phyloP scores from a whole-genome alignment of 2,113 vertebrate species.

The Heloderma charlesbogerti region DNA sequence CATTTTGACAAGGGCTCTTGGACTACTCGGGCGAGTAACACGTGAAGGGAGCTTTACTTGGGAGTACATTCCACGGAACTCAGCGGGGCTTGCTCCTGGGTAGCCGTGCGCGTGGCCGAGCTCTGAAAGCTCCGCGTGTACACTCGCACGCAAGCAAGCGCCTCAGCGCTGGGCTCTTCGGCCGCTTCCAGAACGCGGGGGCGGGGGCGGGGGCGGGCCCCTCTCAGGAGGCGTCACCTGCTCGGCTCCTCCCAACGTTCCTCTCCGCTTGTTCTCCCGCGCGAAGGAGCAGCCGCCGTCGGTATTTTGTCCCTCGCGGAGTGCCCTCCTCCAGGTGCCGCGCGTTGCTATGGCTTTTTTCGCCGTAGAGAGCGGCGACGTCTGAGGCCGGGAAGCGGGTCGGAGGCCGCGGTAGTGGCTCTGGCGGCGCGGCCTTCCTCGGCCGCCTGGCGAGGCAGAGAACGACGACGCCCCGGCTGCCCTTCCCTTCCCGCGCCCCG shows the following conservation, averaged over 20 bases:
- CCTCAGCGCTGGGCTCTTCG: too few relatives aligned
- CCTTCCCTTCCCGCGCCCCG: background rate
- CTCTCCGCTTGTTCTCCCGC: background rate
- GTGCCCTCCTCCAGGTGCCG: slow-evolving; percentile 38
- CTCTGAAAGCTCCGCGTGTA: too few relatives aligned
- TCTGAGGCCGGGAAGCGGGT: background rate
- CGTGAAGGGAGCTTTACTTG: too few relatives aligned
- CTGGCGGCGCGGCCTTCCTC: background rate
- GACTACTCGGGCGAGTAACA: too few relatives aligned
- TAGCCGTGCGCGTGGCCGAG: too few relatives aligned
- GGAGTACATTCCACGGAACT: too few relatives aligned
- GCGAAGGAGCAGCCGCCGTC: background rate
- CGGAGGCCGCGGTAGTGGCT: background rate
- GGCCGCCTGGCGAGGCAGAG: slow-evolving; percentile 11
- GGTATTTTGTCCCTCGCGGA: slow-evolving; percentile 63
- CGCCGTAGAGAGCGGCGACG: background rate
- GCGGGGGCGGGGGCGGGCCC: rapidly evolving
- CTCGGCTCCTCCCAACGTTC: background rate
- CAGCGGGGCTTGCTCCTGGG: too few relatives aligned
- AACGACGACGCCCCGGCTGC: background rate
- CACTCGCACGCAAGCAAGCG: too few relatives aligned
- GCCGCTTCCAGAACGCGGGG: too few relatives aligned
- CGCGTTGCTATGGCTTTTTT: slow-evolving; percentile 50
- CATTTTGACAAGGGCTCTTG: too few relatives aligned
- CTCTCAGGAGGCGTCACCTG: background rate